phyloP scores from a whole-genome alignment of 2,888 invertebrate species.

The Steromphala cineraria region DNA sequence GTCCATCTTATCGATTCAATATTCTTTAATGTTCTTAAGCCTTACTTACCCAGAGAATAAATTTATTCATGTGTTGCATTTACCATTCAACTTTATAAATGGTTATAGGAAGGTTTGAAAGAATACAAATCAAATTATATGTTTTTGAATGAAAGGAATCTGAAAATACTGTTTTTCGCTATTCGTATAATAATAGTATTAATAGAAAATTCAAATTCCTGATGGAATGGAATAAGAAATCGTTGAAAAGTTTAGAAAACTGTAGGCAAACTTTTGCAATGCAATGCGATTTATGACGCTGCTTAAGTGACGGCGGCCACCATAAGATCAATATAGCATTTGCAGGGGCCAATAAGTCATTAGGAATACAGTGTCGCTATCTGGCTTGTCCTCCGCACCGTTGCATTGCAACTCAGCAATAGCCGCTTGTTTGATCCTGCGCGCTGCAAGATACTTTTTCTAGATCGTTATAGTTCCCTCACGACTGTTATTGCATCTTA shows the following conservation, averaged over 20 bases:
- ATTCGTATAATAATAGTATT: no score
- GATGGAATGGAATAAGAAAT: neutral
- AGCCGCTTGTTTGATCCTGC: neutral
- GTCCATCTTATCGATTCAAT: no score
- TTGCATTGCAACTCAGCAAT: neutral
- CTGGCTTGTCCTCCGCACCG: neutral
- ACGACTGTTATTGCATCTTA: no score
- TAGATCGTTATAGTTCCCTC: neutral
- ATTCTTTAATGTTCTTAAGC: no score
- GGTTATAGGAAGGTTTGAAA: no score
- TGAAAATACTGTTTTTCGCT: no score
- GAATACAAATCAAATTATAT: no score
- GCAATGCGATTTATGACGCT: neutral
- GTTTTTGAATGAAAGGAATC: no score
- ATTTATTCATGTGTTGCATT: no score
- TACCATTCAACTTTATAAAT: no score
- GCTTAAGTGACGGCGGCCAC: neutral
- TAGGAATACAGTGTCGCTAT: slow-evolving; percentile 9
- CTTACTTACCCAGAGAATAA: no score
- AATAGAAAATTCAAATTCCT: no score
- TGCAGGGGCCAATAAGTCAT: slow-evolving; percentile 9
- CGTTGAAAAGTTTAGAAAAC: neutral
- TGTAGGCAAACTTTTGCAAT: neutral
- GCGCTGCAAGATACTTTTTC: neutral
- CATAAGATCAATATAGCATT: neutral